Evolutionary conservation across 2,113 vertebrate species (phyloP), one percentile per base, ranked within the genome.

Genomic region (Piprites chloris): DNA sequence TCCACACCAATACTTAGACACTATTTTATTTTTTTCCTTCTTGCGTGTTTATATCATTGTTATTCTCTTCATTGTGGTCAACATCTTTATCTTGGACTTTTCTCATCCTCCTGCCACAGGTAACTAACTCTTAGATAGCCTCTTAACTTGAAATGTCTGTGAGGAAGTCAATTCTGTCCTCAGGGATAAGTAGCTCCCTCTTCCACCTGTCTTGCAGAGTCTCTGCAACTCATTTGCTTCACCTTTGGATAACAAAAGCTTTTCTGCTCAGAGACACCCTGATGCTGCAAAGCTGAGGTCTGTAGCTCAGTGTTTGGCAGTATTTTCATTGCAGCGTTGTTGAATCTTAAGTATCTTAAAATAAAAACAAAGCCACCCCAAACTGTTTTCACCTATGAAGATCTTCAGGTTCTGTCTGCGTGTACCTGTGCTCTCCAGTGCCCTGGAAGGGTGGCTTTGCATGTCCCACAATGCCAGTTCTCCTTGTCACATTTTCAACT

Each of bases 281-380:
- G 42, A 5, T 56, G 28, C 42, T 56, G 66, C 61, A 73, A 56
- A 72, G 24, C 24, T 18, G 46, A 12, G 59, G 49, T 37, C 22
- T 0, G 1, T 46, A 47, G 11, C 0, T 0, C 19, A 26, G 2
- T 35, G 6, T 61, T 77, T 50, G 33, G 22, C 56, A 3, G 1
- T 35, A 5, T 13, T 59, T 52, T 49, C 33, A 18, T 21, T n/a
- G n/a, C n/a, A 53, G 22, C 32, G 16, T 46, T 24, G 2, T 37
- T 46, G n/a, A 39, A 14, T 37, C 33, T 17, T 67, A 12, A 24
- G 6, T 50, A 4, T 56, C 32, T 61, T 55, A 23, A 26, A 32
- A 35, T 15, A 61, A 42, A 47, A 55, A 14, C 5, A 10, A 53
- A 5, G 3, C 32, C 26, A 18, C 3, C 18, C 5, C 33, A 22